Evolutionary conservation across 2,113 vertebrate genomes (phyloP).

Genomic region (Hippoglossus stenolepis): DNA sequence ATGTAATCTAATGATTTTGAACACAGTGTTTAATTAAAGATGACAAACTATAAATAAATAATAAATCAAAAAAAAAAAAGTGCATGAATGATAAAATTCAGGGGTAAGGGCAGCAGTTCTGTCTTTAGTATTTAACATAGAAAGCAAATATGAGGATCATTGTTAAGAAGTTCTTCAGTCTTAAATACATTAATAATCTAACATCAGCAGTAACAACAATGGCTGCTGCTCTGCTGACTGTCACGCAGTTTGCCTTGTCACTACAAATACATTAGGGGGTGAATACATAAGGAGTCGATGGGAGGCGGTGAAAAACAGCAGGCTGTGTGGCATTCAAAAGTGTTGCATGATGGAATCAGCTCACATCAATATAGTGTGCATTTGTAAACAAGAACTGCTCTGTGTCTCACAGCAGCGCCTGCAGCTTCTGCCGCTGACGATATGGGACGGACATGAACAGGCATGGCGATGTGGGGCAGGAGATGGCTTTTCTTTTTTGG

Average conservation of each 20-base stretch:
- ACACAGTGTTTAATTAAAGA: constrained; percentile 32
- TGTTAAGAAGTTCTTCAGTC: neutral
- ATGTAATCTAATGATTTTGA: constrained; percentile 47
- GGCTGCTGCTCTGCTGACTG: constrained; percentile 26
- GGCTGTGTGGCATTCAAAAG: constrained; percentile 66
- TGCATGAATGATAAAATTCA: neutral
- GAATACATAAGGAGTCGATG: constrained; percentile 20
- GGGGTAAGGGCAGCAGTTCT: neutral
- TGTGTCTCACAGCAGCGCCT: constrained; percentile 56
- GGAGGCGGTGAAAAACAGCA: constrained; percentile 50
- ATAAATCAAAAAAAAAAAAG: constrained; percentile 14
- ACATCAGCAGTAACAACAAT: constrained; percentile 38
- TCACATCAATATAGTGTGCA: constrained; percentile 74
- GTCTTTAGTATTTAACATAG: neutral
- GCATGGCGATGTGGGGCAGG: constrained; percentile 36
- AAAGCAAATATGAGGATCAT: neutral
- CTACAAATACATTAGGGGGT: constrained; percentile 47
- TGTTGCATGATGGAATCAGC: constrained; percentile 79
- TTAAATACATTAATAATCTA: neutral
- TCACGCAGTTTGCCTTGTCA: constrained; percentile 34
- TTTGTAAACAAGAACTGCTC: constrained; percentile 73
- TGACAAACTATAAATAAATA: neutral
- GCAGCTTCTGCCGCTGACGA: constrained; percentile 61
- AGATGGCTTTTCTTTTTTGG: constrained; percentile 23
- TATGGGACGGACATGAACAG: constrained; percentile 67